A percentile compares a stretch with the other conserved stretches of the same genome.
phyloP scores from a whole-genome alignment of 2,797 vertebrate genomes.

The Amniataba percoides region DNA sequence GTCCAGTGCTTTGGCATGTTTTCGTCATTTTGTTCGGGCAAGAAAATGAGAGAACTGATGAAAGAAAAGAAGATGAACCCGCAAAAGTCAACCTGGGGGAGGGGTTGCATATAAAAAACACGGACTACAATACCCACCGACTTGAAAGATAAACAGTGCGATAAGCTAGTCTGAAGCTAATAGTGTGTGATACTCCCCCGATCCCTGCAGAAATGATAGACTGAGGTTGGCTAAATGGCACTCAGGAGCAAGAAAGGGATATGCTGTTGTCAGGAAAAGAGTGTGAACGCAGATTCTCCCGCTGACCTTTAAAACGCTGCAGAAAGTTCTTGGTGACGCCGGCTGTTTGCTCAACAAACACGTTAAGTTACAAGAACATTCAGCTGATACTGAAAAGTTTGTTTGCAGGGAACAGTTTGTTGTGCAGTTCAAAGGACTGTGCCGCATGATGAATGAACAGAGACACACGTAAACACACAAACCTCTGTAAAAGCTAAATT shows the following conservation, averaged over 20 bases:
- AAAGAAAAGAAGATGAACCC: neutral
- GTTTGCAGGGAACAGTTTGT: no score
- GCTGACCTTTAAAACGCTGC: constrained; percentile 2
- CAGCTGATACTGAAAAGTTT: no score
- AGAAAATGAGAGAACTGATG: neutral
- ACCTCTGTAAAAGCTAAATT: neutral
- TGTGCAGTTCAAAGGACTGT: no score
- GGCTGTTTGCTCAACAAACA: neutral
- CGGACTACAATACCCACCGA: constrained; percentile 40
- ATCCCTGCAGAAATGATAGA: constrained; percentile 19
- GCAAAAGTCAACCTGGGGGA: neutral
- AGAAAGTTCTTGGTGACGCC: neutral
- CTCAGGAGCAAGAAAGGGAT: neutral
- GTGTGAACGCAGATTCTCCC: constrained; percentile 9
- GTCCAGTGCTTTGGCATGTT: constrained; percentile 13
- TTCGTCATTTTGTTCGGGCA: constrained; percentile 45
- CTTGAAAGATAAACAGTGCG: constrained; percentile 9
- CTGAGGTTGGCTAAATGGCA: neutral
- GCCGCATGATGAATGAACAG: no score
- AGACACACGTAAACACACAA: no score
- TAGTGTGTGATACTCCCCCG: constrained; percentile 8
- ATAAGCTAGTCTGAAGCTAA: constrained; percentile 22
- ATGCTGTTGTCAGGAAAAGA: constrained; percentile 6
- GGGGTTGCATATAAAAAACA: constrained; percentile 13
- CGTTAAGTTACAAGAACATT: neutral